Percentiles rank a stretch among this genome's conserved stretches.
Evolutionary conservation across 2,888 invertebrate species (phyloP).

Genomic region (Cephalotes varians): DNA sequence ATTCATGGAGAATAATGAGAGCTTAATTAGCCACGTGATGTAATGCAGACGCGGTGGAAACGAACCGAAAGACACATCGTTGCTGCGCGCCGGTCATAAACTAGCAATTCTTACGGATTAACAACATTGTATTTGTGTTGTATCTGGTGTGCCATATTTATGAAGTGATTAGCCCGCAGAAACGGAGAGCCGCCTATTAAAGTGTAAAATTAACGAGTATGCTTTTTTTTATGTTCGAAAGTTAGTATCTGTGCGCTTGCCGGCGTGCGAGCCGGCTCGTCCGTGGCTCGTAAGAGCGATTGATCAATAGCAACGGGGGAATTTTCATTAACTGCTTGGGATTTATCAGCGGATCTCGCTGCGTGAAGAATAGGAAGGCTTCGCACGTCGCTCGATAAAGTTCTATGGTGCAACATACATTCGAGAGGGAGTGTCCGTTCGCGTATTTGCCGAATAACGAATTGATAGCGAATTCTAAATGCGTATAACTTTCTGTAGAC

Average conservation of each 20-base stretch:
- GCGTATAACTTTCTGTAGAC: background rate
- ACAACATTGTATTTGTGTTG: conserved; percentile 68
- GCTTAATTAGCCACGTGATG: conserved; percentile 78
- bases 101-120: conserved; percentile 72
- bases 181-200: conserved; percentile 58
- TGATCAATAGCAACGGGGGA: conserved; percentile 40
- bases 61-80: conserved; percentile 68
- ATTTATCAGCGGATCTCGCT: conserved; percentile 39
- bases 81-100: conserved; percentile 65
- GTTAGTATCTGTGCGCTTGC: conserved; percentile 19
- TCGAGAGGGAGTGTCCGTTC: background rate
- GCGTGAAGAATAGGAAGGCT: conserved; percentile 24
- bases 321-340: conserved; percentile 47
- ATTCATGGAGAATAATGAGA: conserved; percentile 77
- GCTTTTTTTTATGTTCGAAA: conserved; percentile 40
- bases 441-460: background rate
- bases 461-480: background rate
- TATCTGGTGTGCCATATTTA: conserved; percentile 67
- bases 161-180: conserved; percentile 71
- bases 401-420: background rate
- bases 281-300: conserved; percentile 15
- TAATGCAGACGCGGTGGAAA: conserved; percentile 70
- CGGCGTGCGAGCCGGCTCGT: conserved; percentile 11
- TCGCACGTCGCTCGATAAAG: conserved; percentile 23
- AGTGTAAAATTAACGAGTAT: conserved; percentile 62